Evolutionary conservation across 2,888 invertebrate species (phyloP).

Genomic region (Hipparchia sbordonii): DNA sequence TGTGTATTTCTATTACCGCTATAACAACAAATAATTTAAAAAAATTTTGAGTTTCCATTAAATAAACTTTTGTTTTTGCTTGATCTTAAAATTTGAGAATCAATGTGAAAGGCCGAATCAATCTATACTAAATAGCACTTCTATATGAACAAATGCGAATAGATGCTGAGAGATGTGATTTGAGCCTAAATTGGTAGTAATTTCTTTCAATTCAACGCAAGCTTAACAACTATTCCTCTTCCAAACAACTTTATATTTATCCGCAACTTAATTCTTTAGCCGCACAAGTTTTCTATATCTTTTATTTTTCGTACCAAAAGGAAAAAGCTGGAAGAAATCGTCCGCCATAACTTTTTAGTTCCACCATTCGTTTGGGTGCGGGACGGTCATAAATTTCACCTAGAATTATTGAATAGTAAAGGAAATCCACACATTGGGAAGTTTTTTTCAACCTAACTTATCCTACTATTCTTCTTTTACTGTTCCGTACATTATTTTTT

Average conservation of each 20-base stretch:
- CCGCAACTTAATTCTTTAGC: constrained; percentile 2
- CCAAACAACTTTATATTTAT: constrained; percentile 6
- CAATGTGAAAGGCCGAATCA: too few species aligned
- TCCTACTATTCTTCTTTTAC: not conserved
- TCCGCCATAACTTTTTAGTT: constrained; percentile 22
- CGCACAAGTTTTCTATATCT: constrained; percentile 17
- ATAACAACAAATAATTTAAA: too few species aligned
- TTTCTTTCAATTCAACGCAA: not conserved
- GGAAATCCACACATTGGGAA: constrained; percentile 2
- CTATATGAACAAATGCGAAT: too few species aligned
- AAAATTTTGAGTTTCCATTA: too few species aligned
- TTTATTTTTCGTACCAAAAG: constrained; percentile 13
- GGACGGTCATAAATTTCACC: constrained; percentile 16
- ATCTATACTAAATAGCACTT: too few species aligned
- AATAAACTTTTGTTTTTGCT: too few species aligned
- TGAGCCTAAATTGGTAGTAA: too few species aligned
- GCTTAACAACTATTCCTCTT: not conserved
- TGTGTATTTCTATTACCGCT: too few species aligned
- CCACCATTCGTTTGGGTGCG: constrained; percentile 14
- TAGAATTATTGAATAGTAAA: constrained; percentile 16
- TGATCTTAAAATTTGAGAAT: too few species aligned
- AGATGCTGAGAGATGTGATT: too few species aligned
- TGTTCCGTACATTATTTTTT: not conserved
- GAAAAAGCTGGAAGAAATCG: constrained; percentile 14
- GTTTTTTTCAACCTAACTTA: constrained; percentile 2